Evolutionary conservation across 23 tunicate genomes (phyloP).

Genomic region (Aplidium turbinatum): DNA sequence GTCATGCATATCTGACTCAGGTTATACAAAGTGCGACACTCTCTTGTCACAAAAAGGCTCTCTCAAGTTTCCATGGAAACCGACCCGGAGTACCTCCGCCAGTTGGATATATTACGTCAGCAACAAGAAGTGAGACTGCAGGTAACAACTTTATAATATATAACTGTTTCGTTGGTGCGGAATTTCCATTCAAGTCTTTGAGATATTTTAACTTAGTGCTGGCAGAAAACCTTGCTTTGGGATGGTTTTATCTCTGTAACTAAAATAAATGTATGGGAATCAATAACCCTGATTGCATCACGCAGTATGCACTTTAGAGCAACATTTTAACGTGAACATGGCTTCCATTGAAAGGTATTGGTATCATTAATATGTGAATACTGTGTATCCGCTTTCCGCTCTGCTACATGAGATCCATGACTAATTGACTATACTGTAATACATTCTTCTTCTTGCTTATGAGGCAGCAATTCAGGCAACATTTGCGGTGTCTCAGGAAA

Average conservation of each 20-base stretch:
- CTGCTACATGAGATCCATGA: too few relatives aligned
- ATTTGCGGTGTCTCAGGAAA: not conserved
- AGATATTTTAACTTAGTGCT: not conserved
- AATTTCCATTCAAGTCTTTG: not conserved
- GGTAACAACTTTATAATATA: slow-evolving; percentile 24
- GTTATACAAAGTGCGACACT: slow-evolving; percentile 70
- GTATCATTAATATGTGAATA: too few relatives aligned
- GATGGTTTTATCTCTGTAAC: too few relatives aligned
- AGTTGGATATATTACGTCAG: slow-evolving; percentile 44
- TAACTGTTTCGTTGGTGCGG: not conserved
- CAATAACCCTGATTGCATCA: too few relatives aligned
- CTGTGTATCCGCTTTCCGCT: too few relatives aligned
- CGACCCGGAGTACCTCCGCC: slow-evolving; percentile 75
- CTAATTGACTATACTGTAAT: not conserved
- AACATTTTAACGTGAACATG: too few relatives aligned
- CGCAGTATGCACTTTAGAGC: too few relatives aligned
- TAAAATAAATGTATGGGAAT: too few relatives aligned
- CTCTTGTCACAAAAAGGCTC: slow-evolving; percentile 53
- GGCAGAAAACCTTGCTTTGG: not conserved
- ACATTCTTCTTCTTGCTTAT: too few relatives aligned
- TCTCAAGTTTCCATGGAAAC: slow-evolving; percentile 62
- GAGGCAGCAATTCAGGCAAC: too few relatives aligned
- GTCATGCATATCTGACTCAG: slow-evolving; percentile 20
- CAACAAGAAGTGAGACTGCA: slow-evolving; percentile 59
- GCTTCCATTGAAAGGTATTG: too few relatives aligned